phyloP scores from a whole-genome alignment of 2,797 vertebrate genomes.

The Lepilemur ruficaudatus region DNA sequence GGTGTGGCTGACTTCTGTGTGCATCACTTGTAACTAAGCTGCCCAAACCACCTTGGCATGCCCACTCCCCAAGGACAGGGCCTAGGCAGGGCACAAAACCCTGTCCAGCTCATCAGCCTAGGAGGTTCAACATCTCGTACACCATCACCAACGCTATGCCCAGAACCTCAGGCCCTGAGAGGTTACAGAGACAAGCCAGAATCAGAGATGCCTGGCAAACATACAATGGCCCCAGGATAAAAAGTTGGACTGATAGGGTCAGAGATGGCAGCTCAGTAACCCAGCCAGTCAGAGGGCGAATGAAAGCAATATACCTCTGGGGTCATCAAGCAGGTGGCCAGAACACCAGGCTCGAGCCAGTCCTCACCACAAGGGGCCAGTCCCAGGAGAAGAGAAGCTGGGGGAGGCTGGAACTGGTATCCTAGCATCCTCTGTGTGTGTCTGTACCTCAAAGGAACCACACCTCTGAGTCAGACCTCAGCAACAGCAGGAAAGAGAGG shows the following conservation, averaged over 20 bases:
- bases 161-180: constrained; percentile 20
- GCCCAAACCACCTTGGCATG: not conserved
- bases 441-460: constrained; percentile 65
- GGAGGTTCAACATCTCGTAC: not conserved
- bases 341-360: not conserved
- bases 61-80: constrained; percentile 1
- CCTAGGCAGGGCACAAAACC: not conserved
- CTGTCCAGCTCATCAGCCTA: not conserved
- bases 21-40: not conserved
- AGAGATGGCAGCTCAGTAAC: not conserved
- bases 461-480: constrained; percentile 74
- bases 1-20: not conserved
- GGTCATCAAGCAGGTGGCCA: not conserved
- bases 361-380: not conserved
- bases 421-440: constrained; percentile 63
- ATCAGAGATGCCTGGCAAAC: constrained; percentile 14
- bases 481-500: constrained; percentile 67
- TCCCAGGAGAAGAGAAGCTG: constrained; percentile 29
- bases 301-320: constrained; percentile 23
- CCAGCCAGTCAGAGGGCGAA: not conserved
- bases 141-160: not conserved
- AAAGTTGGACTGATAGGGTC: constrained; percentile 47
- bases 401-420: constrained; percentile 60
- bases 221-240: not conserved
- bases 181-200: not conserved